Conservation (phyloP, 2,113 vertebrate species). For the Salvelinus alpinus region DNA sequence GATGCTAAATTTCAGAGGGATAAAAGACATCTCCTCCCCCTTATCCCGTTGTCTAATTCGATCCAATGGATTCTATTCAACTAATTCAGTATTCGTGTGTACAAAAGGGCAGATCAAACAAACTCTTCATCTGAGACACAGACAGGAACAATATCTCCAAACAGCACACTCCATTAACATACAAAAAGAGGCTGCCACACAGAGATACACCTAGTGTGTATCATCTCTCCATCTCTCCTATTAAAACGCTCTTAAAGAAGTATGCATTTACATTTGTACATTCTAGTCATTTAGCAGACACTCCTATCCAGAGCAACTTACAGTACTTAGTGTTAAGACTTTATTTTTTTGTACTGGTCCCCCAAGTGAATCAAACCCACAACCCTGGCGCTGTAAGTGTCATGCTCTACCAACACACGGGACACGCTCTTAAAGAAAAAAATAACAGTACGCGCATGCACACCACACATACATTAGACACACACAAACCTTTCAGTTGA, state of each 20-base stretch:
- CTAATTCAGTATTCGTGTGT: no score
- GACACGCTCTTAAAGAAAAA: no score
- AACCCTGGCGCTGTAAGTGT: no score
- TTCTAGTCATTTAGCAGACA: no score
- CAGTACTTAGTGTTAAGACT: no score
- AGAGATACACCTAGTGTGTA: not conserved
- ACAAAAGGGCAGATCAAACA: constrained; percentile 1
- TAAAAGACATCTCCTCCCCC: not conserved
- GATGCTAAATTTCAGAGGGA: not conserved
- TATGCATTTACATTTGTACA: no score
- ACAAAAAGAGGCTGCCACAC: not conserved
- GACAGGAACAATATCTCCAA: not conserved
- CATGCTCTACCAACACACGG: no score
- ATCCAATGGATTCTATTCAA: not conserved
- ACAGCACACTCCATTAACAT: not conserved
- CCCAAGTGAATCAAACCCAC: no score
- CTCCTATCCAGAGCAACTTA: no score
- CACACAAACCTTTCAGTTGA: not conserved
- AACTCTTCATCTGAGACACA: constrained; percentile 1
- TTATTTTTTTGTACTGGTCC: no score
- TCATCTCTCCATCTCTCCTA: no score
- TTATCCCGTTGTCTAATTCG: not conserved
- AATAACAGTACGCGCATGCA: not conserved
- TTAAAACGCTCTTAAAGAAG: no score
- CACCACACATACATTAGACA: not conserved